Base-by-base conservation (phyloP, 1,140 invertebrate genomes). In the Eumaeus atala region DNA sequence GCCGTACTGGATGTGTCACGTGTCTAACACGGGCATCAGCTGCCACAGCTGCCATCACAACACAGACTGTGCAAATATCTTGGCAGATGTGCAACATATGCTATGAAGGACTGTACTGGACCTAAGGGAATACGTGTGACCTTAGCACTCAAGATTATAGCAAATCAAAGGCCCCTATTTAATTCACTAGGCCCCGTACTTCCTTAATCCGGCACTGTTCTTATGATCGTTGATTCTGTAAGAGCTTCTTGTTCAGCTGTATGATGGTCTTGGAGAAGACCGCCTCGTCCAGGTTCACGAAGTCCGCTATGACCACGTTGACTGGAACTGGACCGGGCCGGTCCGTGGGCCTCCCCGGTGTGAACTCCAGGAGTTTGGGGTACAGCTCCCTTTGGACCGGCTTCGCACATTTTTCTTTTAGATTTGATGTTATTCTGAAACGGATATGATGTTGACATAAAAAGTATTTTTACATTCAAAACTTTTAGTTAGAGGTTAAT, bases 301-400 rank as follows among this genome's bases (percentile, higher is more conserved):
- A 92, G 69, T 92, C 91, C 0, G 87, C 89, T 1, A 92, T 90
- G n/a, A 92, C 87, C 0, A 92, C 89, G 70, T 92, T 92, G 1
- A 90, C 77, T 3, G 77, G 63, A 0, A 86, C 66, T 1, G 61
- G 62, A 0, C 49, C 52, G 12, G 65, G 49, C 14, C 40, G 36
- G 1, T 62, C 60, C 0, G 56, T 33, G 1, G 84, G 81, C 3
- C 84, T 77, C 3, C 91, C 91, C 0, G 90, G 89, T 2, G 62
- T 53, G 62, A 91, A 89, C 11, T 88, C 74, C 8, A 69, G 53
- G 12, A 92, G 71, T 84, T 88, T 90, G 0, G 88, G 84, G 10
- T 88, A 69, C 9, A 91, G 81, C 21, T 87, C 81, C n/a, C 87
- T 88, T 16, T 86, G 72, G 3, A 92, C 89, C 33, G 88, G 87